phyloP scores from a whole-genome alignment of 2,888 invertebrate genomes.

The Tetragnatha montana region DNA sequence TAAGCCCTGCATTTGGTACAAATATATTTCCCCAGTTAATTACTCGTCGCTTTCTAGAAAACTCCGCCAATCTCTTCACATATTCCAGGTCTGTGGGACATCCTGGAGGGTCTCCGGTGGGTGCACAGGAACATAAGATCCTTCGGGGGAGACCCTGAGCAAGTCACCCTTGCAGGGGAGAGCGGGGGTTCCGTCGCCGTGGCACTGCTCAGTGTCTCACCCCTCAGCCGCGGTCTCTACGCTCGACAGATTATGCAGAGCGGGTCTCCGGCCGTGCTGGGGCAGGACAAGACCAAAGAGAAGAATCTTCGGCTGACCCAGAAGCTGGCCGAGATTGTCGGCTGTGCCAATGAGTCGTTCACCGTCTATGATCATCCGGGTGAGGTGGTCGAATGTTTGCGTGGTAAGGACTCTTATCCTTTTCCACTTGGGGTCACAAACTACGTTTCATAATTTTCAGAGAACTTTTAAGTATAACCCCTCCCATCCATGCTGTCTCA shows the following conservation, averaged over 20 bases:
- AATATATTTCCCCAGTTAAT: too few species aligned
- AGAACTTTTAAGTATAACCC: too few species aligned
- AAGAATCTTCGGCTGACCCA: background rate
- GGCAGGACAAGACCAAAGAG: background rate
- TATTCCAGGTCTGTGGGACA: background rate
- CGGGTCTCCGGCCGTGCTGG: background rate
- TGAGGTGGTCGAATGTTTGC: background rate
- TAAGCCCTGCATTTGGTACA: too few species aligned
- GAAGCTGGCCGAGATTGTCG: background rate
- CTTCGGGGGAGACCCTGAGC: background rate
- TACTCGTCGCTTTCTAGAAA: too few species aligned
- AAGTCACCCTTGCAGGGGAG: slow-evolving; percentile 10
- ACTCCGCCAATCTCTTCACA: too few species aligned
- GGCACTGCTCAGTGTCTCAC: background rate
- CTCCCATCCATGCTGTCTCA: too few species aligned
- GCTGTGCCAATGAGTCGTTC: background rate
- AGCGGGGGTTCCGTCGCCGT: background rate
- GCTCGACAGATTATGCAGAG: slow-evolving; percentile 2
- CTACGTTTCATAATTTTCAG: too few species aligned
- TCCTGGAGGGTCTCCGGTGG: slow-evolving; percentile 12
- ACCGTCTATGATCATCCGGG: slow-evolving; percentile 6
- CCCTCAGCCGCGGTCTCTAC: slow-evolving; percentile 1
- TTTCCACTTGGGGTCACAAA: too few species aligned
- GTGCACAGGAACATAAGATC: slow-evolving; percentile 5
- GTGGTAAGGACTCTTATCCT: background rate